Conservation (phyloP, 1,140 invertebrate genomes). For the Zaprionus camerounensis region DNA sequence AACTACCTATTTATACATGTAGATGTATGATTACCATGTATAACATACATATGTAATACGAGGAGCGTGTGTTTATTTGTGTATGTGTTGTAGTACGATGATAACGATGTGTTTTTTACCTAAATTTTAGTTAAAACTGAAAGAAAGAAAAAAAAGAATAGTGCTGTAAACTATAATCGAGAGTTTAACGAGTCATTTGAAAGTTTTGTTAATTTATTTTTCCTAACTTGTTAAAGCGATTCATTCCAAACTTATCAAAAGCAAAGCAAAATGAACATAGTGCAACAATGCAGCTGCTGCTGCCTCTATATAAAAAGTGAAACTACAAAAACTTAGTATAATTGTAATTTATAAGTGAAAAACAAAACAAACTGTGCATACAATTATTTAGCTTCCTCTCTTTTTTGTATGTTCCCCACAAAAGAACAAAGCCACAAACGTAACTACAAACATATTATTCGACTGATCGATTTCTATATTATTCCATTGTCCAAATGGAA, state of each 20-base stretch:
- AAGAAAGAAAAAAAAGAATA: slow-evolving; percentile 17
- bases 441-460: slow-evolving; percentile 40
- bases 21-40: slow-evolving; percentile 23
- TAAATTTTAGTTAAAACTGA: slow-evolving; percentile 60
- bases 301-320: slow-evolving; percentile 35
- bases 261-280: slow-evolving; percentile 53
- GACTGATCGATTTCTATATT: slow-evolving; percentile 57
- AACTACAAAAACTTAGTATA: slow-evolving; percentile 53
- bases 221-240: slow-evolving; percentile 63
- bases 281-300: slow-evolving; percentile 47
- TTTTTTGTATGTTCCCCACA: slow-evolving; percentile 34
- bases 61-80: slow-evolving; percentile 41
- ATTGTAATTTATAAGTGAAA: slow-evolving; percentile 64
- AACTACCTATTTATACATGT: slow-evolving; percentile 16
- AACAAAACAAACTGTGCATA: slow-evolving; percentile 25
- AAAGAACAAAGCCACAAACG: slow-evolving; percentile 52
- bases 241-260: slow-evolving; percentile 68
- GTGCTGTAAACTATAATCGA: slow-evolving; percentile 51
- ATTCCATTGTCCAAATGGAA: slow-evolving; percentile 35
- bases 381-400: slow-evolving; percentile 41
- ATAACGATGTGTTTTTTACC: slow-evolving; percentile 48
- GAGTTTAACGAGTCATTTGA: slow-evolving; percentile 39
- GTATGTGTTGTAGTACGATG: slow-evolving; percentile 41
- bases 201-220: slow-evolving; percentile 74
- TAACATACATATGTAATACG: slow-evolving; percentile 50